Percentiles rank a stretch among this genome's conserved stretches.
Conservation (phyloP, 2,113 vertebrate species). For the Mustelus asterias region DNA sequence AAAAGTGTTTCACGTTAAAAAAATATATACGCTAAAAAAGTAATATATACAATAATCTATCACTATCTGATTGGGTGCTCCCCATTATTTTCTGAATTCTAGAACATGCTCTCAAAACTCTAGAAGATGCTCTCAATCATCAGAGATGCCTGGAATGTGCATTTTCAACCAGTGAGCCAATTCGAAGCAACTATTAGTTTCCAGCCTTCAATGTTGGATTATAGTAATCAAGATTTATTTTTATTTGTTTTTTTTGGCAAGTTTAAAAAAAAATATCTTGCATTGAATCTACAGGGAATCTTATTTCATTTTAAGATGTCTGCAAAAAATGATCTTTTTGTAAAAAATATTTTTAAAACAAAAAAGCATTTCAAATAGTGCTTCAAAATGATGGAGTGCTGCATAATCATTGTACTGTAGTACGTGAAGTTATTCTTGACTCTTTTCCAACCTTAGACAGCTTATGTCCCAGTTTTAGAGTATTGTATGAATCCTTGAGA, state of each 20-base stretch:
- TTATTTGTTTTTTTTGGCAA: conserved; percentile 32
- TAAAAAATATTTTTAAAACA: background rate
- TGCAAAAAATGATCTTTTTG: background rate
- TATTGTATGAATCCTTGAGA: background rate
- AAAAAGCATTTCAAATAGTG: background rate
- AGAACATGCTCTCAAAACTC: background rate
- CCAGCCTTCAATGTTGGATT: conserved; percentile 27
- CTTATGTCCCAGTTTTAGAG: background rate
- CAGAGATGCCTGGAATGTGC: background rate
- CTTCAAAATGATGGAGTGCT: conserved; percentile 4
- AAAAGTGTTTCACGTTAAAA: conserved; percentile 9
- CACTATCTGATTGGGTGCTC: background rate
- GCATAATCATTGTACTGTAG: background rate
- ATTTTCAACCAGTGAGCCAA: conserved; percentile 1
- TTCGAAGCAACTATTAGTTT: conserved; percentile 26
- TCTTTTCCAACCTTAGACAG: background rate
- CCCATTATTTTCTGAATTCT: background rate
- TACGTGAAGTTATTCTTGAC: background rate
- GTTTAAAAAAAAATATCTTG: background rate
- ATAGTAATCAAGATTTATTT: conserved; percentile 30
- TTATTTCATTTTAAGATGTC: background rate
- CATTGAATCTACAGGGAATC: background rate
- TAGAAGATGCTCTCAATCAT: background rate
- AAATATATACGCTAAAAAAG: background rate
- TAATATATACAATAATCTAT: background rate